Evolutionary conservation across 2,888 invertebrate genomes (phyloP).

Genomic region (Proisotoma minuta): DNA sequence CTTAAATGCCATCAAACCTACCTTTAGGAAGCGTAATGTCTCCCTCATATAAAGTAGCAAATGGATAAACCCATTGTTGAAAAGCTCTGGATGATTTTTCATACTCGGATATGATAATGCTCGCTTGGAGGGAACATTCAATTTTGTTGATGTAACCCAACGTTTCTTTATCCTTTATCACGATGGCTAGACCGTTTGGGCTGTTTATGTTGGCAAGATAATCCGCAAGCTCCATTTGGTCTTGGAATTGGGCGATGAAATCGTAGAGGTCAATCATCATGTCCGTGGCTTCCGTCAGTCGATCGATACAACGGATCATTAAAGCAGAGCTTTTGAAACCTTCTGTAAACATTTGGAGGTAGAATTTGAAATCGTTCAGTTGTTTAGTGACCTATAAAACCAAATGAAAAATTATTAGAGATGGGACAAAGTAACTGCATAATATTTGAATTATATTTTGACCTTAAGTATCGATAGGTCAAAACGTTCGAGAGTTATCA

Average conservation of each 20-base stretch:
- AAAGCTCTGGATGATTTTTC: constrained; percentile 3
- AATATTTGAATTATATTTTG: too few species aligned
- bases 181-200: neutral
- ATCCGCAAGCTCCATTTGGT: neutral
- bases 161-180: neutral
- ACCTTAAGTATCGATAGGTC: too few species aligned
- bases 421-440: too few species aligned
- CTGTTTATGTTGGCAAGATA: neutral
- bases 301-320: neutral
- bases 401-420: too few species aligned
- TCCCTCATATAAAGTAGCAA: constrained; percentile 13
- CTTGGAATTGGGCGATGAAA: constrained; percentile 1
- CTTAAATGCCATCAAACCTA: too few species aligned
- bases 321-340: neutral
- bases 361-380: neutral
- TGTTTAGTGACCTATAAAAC: too few species aligned
- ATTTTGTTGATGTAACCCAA: neutral
- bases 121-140: neutral
- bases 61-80: constrained; percentile 20
- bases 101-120: constrained; percentile 14
- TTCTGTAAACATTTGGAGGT: neutral
- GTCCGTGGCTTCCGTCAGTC: neutral
- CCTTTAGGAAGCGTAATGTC: neutral
- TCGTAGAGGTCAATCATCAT: neutral
- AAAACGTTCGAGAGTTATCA: too few species aligned